Percentiles rank a stretch among this genome's conserved stretches.
Conservation (phyloP, 2,113 vertebrate species). For the Barbus barbus region DNA sequence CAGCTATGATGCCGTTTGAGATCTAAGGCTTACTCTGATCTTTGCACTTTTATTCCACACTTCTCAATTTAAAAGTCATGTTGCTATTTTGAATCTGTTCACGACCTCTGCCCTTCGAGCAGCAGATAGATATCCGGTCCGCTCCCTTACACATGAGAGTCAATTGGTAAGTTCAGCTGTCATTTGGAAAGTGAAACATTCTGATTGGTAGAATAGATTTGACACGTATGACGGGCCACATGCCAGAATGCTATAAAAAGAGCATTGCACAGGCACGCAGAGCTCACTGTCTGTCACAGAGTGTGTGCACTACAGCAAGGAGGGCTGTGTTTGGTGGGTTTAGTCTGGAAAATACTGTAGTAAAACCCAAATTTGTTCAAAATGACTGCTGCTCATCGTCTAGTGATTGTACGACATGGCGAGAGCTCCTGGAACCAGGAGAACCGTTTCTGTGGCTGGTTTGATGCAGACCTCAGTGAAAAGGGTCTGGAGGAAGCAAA, state of each 20-base stretch:
- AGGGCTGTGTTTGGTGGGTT: conserved; percentile 57
- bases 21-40: conserved; percentile 61
- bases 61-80: conserved; percentile 80
- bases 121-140: conserved; percentile 46
- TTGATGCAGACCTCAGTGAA: conserved; percentile 91
- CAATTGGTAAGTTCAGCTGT: conserved; percentile 60
- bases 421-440: conserved; percentile 94
- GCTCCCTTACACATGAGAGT: background rate
- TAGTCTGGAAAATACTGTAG: conserved; percentile 30
- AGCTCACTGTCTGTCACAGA: conserved; percentile 67
- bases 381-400: conserved; percentile 77
- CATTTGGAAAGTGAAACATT: conserved; percentile 54
- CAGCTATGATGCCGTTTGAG: background rate
- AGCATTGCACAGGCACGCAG: conserved; percentile 37
- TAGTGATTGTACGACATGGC: conserved; percentile 90
- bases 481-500: conserved; percentile 84
- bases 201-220: conserved; percentile 61
- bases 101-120: conserved; percentile 76
- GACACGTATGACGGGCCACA: conserved; percentile 40
- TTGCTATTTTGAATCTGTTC: conserved; percentile 78
- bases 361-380: conserved; percentile 37
- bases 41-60: conserved; percentile 70
- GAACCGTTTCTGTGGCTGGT: conserved; percentile 96
- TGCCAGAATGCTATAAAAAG: conserved; percentile 73
- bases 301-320: conserved; percentile 63